Evolutionary conservation across 2,113 vertebrate genomes (phyloP).

Genomic region (Todiramphus chloris): DNA sequence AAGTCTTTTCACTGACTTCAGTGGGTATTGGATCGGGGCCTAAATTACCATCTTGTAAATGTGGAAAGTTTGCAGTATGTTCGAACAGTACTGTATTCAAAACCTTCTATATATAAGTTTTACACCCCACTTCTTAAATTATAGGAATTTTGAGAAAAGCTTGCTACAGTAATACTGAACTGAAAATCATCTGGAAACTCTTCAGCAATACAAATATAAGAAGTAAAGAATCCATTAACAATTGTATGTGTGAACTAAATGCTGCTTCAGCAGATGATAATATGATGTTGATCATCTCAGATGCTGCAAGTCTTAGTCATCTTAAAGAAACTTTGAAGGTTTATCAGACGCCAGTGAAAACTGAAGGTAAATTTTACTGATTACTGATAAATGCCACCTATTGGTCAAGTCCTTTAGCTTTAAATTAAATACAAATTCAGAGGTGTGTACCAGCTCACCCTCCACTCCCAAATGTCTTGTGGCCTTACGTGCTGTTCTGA

Average conservation of each 20-base stretch:
- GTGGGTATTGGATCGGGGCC: slow-evolving; percentile 54
- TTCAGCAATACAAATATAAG: slow-evolving; percentile 38
- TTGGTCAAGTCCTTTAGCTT: background rate
- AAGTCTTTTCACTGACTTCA: slow-evolving; percentile 58
- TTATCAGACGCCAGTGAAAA: slow-evolving; percentile 38
- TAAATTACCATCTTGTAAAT: slow-evolving; percentile 65
- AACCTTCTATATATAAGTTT: background rate
- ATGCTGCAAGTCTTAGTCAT: slow-evolving; percentile 3
- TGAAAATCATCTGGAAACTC: slow-evolving; percentile 52
- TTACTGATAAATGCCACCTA: background rate
- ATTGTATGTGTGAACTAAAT: slow-evolving; percentile 3
- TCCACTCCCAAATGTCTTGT: background rate
- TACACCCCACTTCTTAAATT: slow-evolving; percentile 50
- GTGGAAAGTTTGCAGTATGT: slow-evolving; percentile 44
- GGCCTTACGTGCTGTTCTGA: background rate
- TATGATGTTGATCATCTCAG: slow-evolving; percentile 18
- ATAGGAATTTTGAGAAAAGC: slow-evolving; percentile 53
- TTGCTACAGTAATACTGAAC: slow-evolving; percentile 10
- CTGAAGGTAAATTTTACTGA: slow-evolving; percentile 41
- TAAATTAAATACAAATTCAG: background rate
- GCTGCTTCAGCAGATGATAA: background rate
- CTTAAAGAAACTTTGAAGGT: slow-evolving; percentile 47
- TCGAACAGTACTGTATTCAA: slow-evolving; percentile 43
- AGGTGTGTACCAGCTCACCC: background rate
- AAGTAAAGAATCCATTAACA: slow-evolving; percentile 31